phyloP scores from a whole-genome alignment of 2,797 vertebrate genomes.

The Eurystomus glaucurus region DNA sequence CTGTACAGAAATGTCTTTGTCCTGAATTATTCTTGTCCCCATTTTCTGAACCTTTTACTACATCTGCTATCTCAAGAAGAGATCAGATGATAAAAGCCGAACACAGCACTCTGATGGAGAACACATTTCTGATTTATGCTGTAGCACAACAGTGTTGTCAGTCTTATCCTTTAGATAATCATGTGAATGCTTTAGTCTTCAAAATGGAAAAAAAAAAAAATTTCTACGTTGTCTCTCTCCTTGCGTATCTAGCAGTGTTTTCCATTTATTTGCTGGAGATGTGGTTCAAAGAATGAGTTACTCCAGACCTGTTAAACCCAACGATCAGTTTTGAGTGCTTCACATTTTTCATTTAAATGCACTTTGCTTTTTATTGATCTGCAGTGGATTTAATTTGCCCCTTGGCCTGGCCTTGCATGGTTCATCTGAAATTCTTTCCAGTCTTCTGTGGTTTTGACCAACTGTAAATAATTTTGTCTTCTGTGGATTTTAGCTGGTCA shows the following conservation, averaged over 20 bases:
- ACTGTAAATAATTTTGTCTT: conserved; percentile 16
- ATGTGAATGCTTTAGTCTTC: neutral
- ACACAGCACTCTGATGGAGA: conserved; percentile 36
- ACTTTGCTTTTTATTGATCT: conserved; percentile 57
- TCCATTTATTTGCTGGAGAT: conserved; percentile 18
- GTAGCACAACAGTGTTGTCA: neutral
- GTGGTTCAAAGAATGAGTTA: conserved; percentile 40
- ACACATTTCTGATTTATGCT: conserved; percentile 5
- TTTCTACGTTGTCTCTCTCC: neutral
- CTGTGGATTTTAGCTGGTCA: neutral
- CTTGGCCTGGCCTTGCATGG: conserved; percentile 26
- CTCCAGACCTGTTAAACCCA: conserved; percentile 19
- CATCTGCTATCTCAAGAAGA: conserved; percentile 41
- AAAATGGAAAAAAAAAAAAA: neutral
- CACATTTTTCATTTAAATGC: conserved; percentile 51
- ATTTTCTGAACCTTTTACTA: conserved; percentile 56
- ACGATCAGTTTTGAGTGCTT: conserved; percentile 17
- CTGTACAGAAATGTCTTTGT: conserved; percentile 24
- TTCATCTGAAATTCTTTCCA: conserved; percentile 42
- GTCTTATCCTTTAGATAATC: conserved; percentile 54
- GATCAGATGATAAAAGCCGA: conserved; percentile 58
- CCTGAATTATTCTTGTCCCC: conserved; percentile 36
- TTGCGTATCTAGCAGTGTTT: conserved; percentile 6
- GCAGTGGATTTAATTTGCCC: conserved; percentile 44
- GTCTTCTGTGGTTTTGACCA: conserved; percentile 6